A percentile compares a stretch with the other conserved stretches of the same genome.
Evolutionary conservation across 2,888 invertebrate species (phyloP).

Genomic region (Lithophane semibrunnea): DNA sequence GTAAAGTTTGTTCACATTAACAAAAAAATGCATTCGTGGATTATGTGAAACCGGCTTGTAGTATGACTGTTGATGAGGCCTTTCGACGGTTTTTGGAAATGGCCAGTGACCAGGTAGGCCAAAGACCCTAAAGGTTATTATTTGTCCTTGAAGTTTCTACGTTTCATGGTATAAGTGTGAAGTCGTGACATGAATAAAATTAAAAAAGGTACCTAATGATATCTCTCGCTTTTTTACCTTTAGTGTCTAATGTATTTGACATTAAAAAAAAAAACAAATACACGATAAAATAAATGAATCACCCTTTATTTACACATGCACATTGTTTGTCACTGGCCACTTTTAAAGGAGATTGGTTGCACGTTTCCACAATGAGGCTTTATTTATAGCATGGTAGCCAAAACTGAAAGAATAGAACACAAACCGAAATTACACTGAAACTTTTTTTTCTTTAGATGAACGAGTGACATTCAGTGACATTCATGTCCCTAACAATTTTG

Average conservation of each 20-base stretch:
- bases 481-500: background rate
- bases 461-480: too few species aligned
- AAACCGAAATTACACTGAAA: too few species aligned
- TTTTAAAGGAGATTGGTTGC: background rate
- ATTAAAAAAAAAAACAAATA: background rate
- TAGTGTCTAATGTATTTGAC: slow-evolving; percentile 1
- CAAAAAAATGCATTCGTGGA: background rate
- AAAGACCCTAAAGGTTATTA: slow-evolving; percentile 72
- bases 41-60: slow-evolving; percentile 23
- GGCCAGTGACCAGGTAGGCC: slow-evolving; percentile 60
- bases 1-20: background rate
- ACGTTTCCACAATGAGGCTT: background rate
- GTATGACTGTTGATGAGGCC: slow-evolving; percentile 27
- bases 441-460: too few species aligned
- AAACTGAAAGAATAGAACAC: too few species aligned
- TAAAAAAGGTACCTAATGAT: slow-evolving; percentile 36
- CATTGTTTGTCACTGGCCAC: background rate
- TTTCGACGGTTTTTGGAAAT: slow-evolving; percentile 62
- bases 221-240: slow-evolving; percentile 17
- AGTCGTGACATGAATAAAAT: slow-evolving; percentile 69
- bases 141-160: slow-evolving; percentile 63
- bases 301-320: background rate
- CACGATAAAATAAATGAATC: background rate
- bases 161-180: slow-evolving; percentile 59
- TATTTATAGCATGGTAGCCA: background rate